phyloP scores from a whole-genome alignment of 64 coral and sea anemone species.

The Montipora foliosa region DNA sequence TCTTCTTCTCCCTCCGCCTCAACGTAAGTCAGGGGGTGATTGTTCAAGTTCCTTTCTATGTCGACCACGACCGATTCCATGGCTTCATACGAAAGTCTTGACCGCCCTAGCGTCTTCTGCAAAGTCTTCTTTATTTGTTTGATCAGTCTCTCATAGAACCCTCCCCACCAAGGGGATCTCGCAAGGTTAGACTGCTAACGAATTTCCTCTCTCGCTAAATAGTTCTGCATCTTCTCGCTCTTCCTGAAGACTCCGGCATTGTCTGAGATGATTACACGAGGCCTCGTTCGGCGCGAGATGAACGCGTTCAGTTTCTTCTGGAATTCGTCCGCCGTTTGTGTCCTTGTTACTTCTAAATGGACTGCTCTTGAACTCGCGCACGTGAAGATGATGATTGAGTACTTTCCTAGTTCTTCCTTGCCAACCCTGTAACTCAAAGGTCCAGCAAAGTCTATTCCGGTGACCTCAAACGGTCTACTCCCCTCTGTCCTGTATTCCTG shows the following conservation, averaged over 20 bases:
- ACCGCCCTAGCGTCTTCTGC: no score
- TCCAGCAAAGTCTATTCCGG: background rate
- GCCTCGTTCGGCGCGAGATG: background rate
- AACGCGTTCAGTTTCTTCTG: background rate
- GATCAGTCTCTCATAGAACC: background rate
- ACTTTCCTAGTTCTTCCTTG: background rate
- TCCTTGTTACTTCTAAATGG: background rate
- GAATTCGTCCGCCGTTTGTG: background rate
- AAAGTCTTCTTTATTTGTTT: no score
- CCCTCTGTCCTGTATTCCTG: no score
- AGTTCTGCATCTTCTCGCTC: background rate
- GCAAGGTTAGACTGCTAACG: background rate
- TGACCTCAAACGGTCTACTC: background rate
- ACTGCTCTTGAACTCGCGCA: background rate
- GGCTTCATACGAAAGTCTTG: no score
- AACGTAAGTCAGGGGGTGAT: constrained; percentile 72
- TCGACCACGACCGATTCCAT: no score
- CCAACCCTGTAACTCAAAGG: background rate
- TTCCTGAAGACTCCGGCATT: background rate
- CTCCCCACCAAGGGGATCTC: background rate
- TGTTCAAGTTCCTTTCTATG: constrained; percentile 70
- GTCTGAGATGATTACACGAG: background rate
- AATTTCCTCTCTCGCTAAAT: background rate
- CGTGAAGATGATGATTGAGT: background rate
- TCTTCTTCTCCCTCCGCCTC: constrained; percentile 48